Conservation (phyloP, 2,888 invertebrate genomes). For the Dione juno region DNA sequence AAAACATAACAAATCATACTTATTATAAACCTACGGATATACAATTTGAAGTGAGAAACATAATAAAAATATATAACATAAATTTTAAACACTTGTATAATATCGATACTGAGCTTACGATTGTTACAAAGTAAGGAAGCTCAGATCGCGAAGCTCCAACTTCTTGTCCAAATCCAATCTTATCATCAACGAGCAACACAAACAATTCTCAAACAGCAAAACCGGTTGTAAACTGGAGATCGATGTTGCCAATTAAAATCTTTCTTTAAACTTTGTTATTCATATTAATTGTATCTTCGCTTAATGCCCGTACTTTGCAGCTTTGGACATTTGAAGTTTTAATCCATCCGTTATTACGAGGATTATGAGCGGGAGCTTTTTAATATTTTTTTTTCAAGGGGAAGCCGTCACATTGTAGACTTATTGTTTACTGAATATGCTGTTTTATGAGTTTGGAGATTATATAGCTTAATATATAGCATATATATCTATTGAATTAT, state of each 20-base stretch:
- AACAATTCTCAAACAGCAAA: constrained; percentile 31
- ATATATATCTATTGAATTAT: not conserved
- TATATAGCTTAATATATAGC: constrained; percentile 5
- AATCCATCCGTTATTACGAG: constrained; percentile 56
- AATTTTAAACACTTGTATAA: not conserved
- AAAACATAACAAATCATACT: no score
- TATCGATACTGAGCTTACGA: not conserved
- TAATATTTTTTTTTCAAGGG: constrained; percentile 50
- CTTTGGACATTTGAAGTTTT: constrained; percentile 55
- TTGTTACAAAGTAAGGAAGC: not conserved
- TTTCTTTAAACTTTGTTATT: constrained; percentile 41
- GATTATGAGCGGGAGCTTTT: constrained; percentile 52
- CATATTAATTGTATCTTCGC: constrained; percentile 48
- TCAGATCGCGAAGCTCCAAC: not conserved
- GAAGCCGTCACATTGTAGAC: constrained; percentile 47
- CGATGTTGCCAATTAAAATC: constrained; percentile 45
- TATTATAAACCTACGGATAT: no score
- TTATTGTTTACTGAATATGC: constrained; percentile 48
- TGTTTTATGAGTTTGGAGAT: constrained; percentile 7
- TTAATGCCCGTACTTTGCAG: constrained; percentile 49
- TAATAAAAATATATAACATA: no score
- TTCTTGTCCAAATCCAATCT: constrained; percentile 13
- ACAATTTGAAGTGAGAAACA: no score
- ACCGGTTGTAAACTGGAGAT: constrained; percentile 17
- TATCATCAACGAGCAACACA: constrained; percentile 15